Percentiles rank a stretch among this genome's conserved stretches.
These are phyloP conservation scores for Piprites chloris DNA, from an alignment of 2,113 vertebrate species.

Conservation along the genomic window DNA sequence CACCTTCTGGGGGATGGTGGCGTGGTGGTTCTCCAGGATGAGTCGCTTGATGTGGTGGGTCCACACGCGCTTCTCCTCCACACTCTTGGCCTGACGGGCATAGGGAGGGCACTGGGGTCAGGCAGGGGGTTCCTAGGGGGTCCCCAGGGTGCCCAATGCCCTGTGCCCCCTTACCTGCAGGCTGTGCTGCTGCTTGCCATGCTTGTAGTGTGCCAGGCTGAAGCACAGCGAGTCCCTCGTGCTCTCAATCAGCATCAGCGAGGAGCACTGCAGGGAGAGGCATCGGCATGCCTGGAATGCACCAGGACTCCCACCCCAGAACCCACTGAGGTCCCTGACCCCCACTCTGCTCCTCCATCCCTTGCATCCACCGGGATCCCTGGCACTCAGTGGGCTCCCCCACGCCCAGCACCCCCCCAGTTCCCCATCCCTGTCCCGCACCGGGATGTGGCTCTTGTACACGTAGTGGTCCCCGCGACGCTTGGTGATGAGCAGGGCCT, in stretches of 20 bases:
- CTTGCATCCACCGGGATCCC: fast-evolving
- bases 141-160: fast-evolving
- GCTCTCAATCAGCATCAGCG: constrained; percentile 92
- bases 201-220: constrained; percentile 93
- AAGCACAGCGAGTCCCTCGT: constrained; percentile 92
- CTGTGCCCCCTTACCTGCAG: constrained; percentile 79
- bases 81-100: constrained; percentile 79
- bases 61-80: constrained; percentile 91
- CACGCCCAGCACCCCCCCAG: not conserved
- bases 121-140: fast-evolving
- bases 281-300: not conserved
- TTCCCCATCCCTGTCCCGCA: constrained; percentile 35
- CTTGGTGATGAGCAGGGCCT: constrained; percentile 90
- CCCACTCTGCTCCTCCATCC: not conserved
- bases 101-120: fast-evolving
- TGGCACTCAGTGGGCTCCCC: not conserved
- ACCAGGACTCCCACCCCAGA: not conserved
- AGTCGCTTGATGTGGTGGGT: constrained; percentile 94
- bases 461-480: constrained; percentile 90
- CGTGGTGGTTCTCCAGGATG: constrained; percentile 94
- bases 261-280: constrained; percentile 81
- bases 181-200: constrained; percentile 89
- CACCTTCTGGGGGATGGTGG: constrained; percentile 90
- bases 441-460: constrained; percentile 91
- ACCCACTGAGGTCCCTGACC: not conserved